Percentiles rank a stretch among this genome's conserved stretches.
Conservation (phyloP, 2,888 invertebrate species). For the Chymomyza procnemis region DNA sequence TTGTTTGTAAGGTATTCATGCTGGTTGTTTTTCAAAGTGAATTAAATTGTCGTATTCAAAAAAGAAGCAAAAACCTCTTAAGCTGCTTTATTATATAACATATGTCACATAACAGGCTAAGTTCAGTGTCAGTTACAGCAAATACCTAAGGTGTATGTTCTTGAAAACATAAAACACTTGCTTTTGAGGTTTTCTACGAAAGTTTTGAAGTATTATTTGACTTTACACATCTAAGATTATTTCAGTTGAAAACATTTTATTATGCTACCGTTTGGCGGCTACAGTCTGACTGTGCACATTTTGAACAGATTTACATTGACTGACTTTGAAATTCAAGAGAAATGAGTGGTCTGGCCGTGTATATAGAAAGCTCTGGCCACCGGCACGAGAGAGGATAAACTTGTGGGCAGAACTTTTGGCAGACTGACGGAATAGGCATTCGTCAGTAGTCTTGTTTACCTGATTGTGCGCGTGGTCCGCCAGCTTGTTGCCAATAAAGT, state of each 20-base stretch:
- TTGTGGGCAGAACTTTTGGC: conserved; percentile 49
- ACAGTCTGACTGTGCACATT: background rate
- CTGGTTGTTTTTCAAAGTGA: too few relatives aligned
- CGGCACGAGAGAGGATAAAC: conserved; percentile 6
- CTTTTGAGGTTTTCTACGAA: background rate
- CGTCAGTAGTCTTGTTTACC: conserved; percentile 69
- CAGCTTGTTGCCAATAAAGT: conserved; percentile 10
- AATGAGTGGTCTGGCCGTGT: conserved; percentile 19
- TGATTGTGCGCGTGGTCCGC: conserved; percentile 64
- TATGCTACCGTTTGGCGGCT: background rate
- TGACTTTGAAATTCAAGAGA: conserved; percentile 43
- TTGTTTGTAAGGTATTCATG: too few relatives aligned
- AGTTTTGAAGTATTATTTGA: background rate
- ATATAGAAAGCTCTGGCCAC: conserved; percentile 63
- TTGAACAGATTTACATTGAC: conserved; percentile 26
- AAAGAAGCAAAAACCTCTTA: background rate
- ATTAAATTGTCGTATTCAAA: too few relatives aligned
- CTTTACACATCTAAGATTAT: background rate
- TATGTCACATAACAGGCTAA: background rate
- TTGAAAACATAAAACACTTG: background rate
- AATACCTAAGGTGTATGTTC: background rate
- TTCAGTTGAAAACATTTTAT: conserved; percentile 13
- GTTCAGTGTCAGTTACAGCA: background rate
- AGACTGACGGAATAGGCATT: conserved; percentile 24
- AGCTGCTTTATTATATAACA: background rate